Percentiles rank a stretch among this genome's conserved stretches.
Evolutionary conservation across 2,797 vertebrate genomes (phyloP).

Genomic region (Fistularia commersonii): DNA sequence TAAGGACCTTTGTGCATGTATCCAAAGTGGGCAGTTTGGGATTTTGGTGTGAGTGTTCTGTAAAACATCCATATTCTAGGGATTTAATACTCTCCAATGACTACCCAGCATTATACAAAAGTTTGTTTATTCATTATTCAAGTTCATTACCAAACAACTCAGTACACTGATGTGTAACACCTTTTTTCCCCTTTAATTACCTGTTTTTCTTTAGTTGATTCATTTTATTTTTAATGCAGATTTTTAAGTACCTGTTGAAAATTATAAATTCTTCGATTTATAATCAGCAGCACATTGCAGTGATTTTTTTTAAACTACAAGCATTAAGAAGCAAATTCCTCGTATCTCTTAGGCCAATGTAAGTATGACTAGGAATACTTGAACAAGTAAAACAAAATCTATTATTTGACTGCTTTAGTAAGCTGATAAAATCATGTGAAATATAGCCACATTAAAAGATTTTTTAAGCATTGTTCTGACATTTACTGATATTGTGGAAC

Average conservation of each 20-base stretch:
- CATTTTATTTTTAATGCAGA: slow-evolving; percentile 34
- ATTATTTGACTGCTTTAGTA: too few relatives aligned
- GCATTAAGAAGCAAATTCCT: not conserved
- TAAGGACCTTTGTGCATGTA: slow-evolving; percentile 12
- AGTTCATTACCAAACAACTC: slow-evolving; percentile 41
- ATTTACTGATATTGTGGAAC: too few relatives aligned
- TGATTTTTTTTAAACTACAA: slow-evolving; percentile 2
- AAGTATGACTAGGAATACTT: too few relatives aligned
- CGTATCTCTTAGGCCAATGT: not conserved
- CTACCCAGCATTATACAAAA: slow-evolving; percentile 47
- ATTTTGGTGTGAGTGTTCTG: slow-evolving; percentile 13
- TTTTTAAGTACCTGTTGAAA: slow-evolving; percentile 44
- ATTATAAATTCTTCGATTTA: slow-evolving; percentile 18
- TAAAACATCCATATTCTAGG: slow-evolving; percentile 19
- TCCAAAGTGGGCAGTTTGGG: slow-evolving; percentile 10
- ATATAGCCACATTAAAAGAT: too few relatives aligned
- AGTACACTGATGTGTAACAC: slow-evolving; percentile 22
- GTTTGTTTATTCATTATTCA: slow-evolving; percentile 48
- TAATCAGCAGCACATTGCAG: slow-evolving; percentile 29
- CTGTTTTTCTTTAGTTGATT: slow-evolving; percentile 30
- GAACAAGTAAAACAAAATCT: too few relatives aligned
- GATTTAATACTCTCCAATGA: slow-evolving; percentile 30
- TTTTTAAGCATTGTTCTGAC: too few relatives aligned
- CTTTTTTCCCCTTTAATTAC: slow-evolving; percentile 29
- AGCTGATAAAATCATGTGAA: too few relatives aligned